Conservation (phyloP, 2,888 invertebrate genomes). For the Aspidiotus destructor region DNA sequence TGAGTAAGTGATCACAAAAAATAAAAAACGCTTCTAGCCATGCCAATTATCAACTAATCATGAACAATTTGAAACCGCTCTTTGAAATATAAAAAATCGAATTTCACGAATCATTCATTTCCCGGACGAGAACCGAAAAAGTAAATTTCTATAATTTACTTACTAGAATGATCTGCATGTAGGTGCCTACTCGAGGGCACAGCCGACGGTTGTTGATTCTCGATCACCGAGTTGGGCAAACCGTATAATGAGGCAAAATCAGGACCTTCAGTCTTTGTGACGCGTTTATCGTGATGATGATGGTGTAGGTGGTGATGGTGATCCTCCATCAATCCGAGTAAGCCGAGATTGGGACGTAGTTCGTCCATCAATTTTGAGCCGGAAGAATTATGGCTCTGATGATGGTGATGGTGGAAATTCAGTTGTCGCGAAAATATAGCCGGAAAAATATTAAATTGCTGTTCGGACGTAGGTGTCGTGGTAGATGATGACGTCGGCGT, state of each 20-base stretch:
- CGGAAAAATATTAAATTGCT: slow-evolving; percentile 85
- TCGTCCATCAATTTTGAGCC: slow-evolving; percentile 70
- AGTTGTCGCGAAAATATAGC: slow-evolving; percentile 82
- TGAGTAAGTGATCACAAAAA: too few species aligned
- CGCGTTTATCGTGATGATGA: slow-evolving; percentile 38
- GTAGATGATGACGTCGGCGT: slow-evolving; percentile 44
- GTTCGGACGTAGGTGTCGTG: slow-evolving; percentile 40
- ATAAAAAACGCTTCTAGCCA: too few species aligned
- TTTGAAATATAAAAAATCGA: too few species aligned
- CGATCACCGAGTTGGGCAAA: slow-evolving; percentile 35
- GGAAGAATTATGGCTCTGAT: slow-evolving; percentile 34
- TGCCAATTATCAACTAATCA: too few species aligned
- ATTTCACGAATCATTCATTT: too few species aligned
- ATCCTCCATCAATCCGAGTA: slow-evolving; percentile 69
- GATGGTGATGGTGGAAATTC: slow-evolving; percentile 50
- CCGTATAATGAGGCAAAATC: slow-evolving; percentile 78
- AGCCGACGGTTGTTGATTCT: slow-evolving; percentile 34
- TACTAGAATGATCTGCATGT: slow-evolving; percentile 25
- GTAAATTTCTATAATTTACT: background rate
- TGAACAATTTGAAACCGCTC: too few species aligned
- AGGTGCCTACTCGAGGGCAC: slow-evolving; percentile 34
- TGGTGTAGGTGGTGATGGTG: slow-evolving; percentile 52
- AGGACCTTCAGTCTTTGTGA: slow-evolving; percentile 36
- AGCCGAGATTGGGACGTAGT: slow-evolving; percentile 68
- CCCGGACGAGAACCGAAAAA: too few species aligned